Conservation (phyloP, 2,113 vertebrate species). For the Natator depressus region DNA sequence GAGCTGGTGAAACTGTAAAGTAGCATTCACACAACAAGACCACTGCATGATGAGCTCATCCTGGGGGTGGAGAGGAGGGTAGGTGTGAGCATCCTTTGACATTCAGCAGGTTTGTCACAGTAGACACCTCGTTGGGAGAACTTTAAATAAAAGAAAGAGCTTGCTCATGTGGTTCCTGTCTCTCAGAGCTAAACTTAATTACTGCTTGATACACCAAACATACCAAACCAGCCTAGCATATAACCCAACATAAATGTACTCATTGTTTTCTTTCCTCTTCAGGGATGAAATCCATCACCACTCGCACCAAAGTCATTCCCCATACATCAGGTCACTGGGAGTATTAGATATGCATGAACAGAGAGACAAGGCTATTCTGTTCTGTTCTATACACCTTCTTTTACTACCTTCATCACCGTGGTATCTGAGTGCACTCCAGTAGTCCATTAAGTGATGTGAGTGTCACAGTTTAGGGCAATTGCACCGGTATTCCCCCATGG, state of each 20-base stretch:
- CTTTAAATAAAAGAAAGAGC: neutral
- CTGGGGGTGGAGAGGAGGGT: neutral
- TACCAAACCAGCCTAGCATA: neutral
- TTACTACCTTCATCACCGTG: neutral
- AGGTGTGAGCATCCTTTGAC: neutral
- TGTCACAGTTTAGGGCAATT: neutral
- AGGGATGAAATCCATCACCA: neutral
- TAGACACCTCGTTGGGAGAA: neutral
- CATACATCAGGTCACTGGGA: neutral
- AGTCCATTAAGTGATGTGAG: neutral
- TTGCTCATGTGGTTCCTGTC: neutral
- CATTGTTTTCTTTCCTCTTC: neutral
- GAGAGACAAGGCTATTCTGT: neutral
- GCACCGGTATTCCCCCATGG: neutral
- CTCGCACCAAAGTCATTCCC: neutral
- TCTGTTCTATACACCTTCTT: neutral
- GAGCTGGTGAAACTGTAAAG: neutral
- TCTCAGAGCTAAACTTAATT: neutral
- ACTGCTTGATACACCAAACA: neutral
- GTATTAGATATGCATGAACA: neutral
- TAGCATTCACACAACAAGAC: neutral
- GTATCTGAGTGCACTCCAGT: neutral
- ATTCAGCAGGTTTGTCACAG: neutral
- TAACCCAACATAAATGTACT: neutral
- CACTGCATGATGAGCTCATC: neutral